phyloP scores from a whole-genome alignment of 2,113 vertebrate species.

The Malurus melanocephalus region DNA sequence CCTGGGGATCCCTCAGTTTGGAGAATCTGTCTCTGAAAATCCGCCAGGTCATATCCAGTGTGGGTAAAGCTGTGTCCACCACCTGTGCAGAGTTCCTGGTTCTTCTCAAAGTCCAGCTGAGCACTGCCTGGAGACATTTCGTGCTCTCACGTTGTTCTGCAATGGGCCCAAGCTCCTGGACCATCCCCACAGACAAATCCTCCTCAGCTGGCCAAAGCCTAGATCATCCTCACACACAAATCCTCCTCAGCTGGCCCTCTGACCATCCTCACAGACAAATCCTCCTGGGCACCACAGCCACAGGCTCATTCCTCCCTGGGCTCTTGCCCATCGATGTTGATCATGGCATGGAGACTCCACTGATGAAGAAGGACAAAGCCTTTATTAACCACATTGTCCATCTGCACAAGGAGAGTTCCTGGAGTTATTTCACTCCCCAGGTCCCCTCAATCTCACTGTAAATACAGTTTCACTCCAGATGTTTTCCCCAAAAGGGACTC shows the following conservation, averaged over 20 bases:
- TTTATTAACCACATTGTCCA: background rate
- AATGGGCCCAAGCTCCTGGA: background rate
- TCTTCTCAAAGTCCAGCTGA: background rate
- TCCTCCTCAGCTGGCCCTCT: too few species aligned
- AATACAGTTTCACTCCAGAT: background rate
- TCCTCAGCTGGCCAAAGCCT: background rate
- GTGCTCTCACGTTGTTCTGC: background rate
- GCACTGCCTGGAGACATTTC: background rate
- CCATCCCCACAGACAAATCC: background rate
- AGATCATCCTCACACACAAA: background rate
- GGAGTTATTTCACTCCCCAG: background rate
- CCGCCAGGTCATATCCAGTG: background rate
- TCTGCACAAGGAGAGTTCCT: background rate
- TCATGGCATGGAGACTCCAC: background rate
- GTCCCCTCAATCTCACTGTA: background rate
- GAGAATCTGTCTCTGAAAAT: background rate
- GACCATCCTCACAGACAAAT: background rate
- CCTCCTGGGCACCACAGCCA: accelerated
- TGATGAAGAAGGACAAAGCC: background rate
- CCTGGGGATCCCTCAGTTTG: too few species aligned
- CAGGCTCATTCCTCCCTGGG: background rate
- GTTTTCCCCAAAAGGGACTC: background rate
- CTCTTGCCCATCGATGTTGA: background rate
- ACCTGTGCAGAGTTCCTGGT: background rate
- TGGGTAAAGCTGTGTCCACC: background rate